Conservation (phyloP, 1,140 invertebrate genomes). For the Triops longicaudatus region DNA sequence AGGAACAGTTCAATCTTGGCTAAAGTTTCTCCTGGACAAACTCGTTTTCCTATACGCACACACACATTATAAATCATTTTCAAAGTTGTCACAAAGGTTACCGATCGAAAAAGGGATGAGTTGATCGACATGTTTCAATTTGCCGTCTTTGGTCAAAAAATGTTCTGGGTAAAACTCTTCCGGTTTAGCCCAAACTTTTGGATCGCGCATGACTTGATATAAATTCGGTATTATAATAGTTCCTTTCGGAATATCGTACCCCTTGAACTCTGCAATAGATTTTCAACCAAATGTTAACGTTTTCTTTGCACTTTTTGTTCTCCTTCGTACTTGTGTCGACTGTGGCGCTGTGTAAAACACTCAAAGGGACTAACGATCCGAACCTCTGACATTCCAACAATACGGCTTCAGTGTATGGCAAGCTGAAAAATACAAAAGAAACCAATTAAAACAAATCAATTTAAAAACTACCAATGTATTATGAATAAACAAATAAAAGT, state of each 20-base stretch:
- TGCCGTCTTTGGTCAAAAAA: constrained; percentile 35
- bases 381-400: constrained; percentile 16
- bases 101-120: constrained; percentile 27
- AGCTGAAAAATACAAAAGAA: background rate
- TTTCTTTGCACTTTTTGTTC: background rate
- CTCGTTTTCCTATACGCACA: constrained; percentile 35
- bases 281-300: background rate
- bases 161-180: too few relatives aligned
- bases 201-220: constrained; percentile 36
- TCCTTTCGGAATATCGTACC: constrained; percentile 38
- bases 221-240: constrained; percentile 38
- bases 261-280: constrained; percentile 30
- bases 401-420: constrained; percentile 22
- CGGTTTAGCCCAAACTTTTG: constrained; percentile 36
- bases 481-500: too few relatives aligned
- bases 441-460: too few relatives aligned
- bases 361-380: background rate
- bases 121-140: constrained; percentile 2
- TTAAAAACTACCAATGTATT: too few relatives aligned
- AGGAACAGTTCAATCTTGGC: constrained; percentile 42
- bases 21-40: constrained; percentile 40
- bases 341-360: background rate
- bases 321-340: background rate
- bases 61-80: too few relatives aligned
- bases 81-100: background rate